These are phyloP conservation scores for Lasius fuliginosus DNA, from an alignment of 2,888 invertebrate genomes.

Conservation along the genomic window DNA sequence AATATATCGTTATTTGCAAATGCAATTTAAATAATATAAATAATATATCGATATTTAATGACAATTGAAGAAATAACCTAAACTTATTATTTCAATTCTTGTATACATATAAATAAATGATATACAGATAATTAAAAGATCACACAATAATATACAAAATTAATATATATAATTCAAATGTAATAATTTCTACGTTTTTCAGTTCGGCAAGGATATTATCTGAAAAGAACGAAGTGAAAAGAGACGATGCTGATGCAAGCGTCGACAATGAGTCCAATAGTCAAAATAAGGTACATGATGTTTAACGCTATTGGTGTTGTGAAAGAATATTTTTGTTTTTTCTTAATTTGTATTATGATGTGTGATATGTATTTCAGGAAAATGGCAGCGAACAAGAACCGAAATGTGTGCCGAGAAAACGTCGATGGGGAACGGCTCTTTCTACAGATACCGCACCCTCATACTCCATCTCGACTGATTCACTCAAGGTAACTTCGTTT, in stretches of 20 bases:
- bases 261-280: conserved; percentile 72
- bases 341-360: conserved; percentile 17
- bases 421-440: conserved; percentile 86
- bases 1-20: neutral
- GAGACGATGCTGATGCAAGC: conserved; percentile 74
- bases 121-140: neutral
- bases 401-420: conserved; percentile 83
- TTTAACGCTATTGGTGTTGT: neutral
- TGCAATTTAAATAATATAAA: neutral
- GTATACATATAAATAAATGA: neutral
- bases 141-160: neutral
- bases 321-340: neutral
- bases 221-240: conserved; percentile 77
- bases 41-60: neutral
- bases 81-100: neutral
- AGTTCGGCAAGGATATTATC: conserved; percentile 79
- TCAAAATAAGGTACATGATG: conserved; percentile 80
- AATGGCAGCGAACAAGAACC: conserved; percentile 80
- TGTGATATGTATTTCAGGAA: conserved; percentile 76
- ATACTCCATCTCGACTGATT: conserved; percentile 91
- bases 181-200: conserved; percentile 59
- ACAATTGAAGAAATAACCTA: neutral
- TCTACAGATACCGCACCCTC: conserved; percentile 88
- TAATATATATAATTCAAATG: conserved; percentile 7
- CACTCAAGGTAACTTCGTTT: conserved; percentile 88